phyloP scores from a whole-genome alignment of 2,797 vertebrate genomes.

The Sorex maritimensis region DNA sequence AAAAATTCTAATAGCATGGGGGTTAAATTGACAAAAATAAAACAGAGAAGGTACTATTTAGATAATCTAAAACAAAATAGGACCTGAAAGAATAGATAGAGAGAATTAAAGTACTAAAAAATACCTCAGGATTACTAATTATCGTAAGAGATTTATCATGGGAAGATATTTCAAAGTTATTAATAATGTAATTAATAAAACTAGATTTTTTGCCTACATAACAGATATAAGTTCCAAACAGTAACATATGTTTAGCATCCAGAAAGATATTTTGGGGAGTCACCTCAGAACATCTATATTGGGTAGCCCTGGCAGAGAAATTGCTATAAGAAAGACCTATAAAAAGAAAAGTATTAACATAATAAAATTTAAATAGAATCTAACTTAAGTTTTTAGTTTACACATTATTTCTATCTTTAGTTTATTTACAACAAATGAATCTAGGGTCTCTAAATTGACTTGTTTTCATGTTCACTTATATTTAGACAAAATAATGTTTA shows the following conservation, averaged over 20 bases:
- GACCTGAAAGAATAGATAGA: background rate
- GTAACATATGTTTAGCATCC: background rate
- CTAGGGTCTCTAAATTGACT: background rate
- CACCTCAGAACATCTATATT: background rate
- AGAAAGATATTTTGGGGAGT: background rate
- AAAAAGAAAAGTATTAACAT: constrained; percentile 8
- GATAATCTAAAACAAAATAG: background rate
- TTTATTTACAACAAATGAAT: constrained; percentile 49
- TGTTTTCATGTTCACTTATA: background rate
- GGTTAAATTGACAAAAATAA: background rate
- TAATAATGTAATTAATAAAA: background rate
- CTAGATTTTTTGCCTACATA: background rate
- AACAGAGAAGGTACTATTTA: background rate
- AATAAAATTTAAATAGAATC: constrained; percentile 56
- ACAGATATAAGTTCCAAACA: background rate
- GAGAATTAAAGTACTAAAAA: background rate
- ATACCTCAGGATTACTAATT: background rate
- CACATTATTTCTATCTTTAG: background rate
- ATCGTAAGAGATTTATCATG: background rate
- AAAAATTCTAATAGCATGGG: background rate
- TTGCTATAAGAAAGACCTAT: background rate
- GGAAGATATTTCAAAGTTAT: background rate
- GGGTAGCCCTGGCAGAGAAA: background rate
- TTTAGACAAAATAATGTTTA: background rate
- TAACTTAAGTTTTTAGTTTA: background rate